A percentile compares a stretch with the other conserved stretches of the same genome.
Evolutionary conservation across 2,797 vertebrate species (phyloP).

Genomic region (Paramormyrops hopkinsi): DNA sequence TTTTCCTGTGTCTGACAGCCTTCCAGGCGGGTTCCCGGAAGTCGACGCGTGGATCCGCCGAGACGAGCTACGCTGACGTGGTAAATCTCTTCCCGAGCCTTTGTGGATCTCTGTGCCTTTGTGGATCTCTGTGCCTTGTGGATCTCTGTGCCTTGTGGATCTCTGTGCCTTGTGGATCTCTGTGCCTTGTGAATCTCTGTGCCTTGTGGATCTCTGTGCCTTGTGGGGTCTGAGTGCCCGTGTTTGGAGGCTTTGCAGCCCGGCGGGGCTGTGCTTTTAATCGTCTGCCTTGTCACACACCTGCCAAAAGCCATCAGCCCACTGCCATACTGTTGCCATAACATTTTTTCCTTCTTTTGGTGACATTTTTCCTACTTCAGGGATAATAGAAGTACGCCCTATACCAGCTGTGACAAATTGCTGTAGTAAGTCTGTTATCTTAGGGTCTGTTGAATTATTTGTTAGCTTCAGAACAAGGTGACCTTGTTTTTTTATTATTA

Average conservation of each 20-base stretch:
- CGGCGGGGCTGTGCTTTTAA: neutral
- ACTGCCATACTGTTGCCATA: neutral
- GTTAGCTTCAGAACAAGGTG: neutral
- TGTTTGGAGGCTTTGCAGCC: neutral
- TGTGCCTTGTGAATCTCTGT: neutral
- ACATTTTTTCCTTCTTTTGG: neutral
- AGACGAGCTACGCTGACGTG: slow-evolving; percentile 30
- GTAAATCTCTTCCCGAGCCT: slow-evolving; percentile 9
- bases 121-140: too few species aligned
- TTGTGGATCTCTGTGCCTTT: neutral
- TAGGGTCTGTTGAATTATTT: neutral
- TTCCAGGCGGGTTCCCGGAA: slow-evolving; percentile 32
- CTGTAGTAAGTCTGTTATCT: neutral
- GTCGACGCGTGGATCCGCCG: slow-evolving; percentile 5
- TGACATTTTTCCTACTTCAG: neutral
- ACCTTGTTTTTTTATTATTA: neutral
- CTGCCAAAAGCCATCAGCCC: neutral
- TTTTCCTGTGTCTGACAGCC: slow-evolving; percentile 20
- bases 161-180: neutral
- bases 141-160: too few species aligned
- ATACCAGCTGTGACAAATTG: neutral
- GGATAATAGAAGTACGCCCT: neutral
- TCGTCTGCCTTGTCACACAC: neutral
- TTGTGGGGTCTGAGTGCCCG: too few species aligned
- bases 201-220: too few species aligned